A percentile compares a stretch with the other conserved stretches of the same genome.
Evolutionary conservation across 2,888 invertebrate species (phyloP).

Genomic region (Neoscelio sp.): DNA sequence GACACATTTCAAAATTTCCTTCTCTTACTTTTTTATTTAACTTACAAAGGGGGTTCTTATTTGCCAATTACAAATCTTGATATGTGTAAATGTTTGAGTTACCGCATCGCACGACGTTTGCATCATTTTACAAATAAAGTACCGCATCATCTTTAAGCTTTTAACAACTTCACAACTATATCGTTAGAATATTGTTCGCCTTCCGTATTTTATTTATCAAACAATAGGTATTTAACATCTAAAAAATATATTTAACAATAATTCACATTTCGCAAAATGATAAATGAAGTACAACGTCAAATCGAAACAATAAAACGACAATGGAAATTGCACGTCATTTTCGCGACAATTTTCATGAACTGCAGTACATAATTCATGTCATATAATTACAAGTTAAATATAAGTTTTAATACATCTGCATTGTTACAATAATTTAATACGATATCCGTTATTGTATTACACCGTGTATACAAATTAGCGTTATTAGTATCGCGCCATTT

Average conservation of each 20-base stretch:
- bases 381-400: constrained; percentile 5
- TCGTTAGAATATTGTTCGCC: constrained; percentile 44
- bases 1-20: neutral
- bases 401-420: constrained; percentile 22
- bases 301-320: neutral
- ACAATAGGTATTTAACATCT: neutral
- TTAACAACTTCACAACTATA: constrained; percentile 26
- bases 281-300: no score
- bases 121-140: constrained; percentile 16
- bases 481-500: constrained; percentile 42
- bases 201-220: constrained; percentile 11
- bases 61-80: constrained; percentile 9
- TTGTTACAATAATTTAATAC: constrained; percentile 22
- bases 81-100: neutral
- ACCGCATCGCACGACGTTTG: constrained; percentile 17
- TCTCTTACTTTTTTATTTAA: neutral
- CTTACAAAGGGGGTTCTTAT: neutral
- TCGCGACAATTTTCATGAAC: constrained; percentile 2
- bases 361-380: neutral
- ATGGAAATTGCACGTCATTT: neutral
- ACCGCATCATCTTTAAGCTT: constrained; percentile 9
- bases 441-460: constrained; percentile 46
- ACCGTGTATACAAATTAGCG: constrained; percentile 35
- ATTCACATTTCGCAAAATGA: no score
- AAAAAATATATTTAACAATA: constrained; percentile 1